Evolutionary conservation across 1,140 invertebrate species (phyloP), one percentile per base, ranked within the genome.

Genomic region (Leptestheria dahalacensis): DNA sequence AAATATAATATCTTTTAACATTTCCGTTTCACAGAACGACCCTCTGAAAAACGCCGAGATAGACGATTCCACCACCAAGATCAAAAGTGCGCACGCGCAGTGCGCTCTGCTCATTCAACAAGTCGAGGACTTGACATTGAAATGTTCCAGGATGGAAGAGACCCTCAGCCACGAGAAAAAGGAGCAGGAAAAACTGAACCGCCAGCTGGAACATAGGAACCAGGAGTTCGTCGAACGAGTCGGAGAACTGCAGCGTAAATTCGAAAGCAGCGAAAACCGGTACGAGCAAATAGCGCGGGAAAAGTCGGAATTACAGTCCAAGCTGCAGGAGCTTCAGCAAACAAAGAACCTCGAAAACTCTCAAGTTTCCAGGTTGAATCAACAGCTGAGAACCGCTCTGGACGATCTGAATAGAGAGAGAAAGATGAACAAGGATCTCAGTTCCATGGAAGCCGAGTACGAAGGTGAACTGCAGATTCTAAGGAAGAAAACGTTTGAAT

Each of bases 381-480:
- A 10, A 33, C 41, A n/a, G 25, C 25, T n/a, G 15, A 49, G 11
- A 18, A 47, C 57, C n/a, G 41, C n/a, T n/a, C n/a, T 18, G 15
- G 49, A 52, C 18, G 56, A 64, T 33, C 53, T 59, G 28, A 49
- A 61, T 3, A 46, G 56, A 15, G 56, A 66, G 57, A 25, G 62
- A 11, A 57, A 53, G 23, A 10, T 53, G 9, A 61, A 66, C 15
- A 51, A 65, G 20, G 59, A 51, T 11, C 20, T 64, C 25, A 69
- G 66, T 26, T 64, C 66, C 21, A 60, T 64, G n/a, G 65, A 66
- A 33, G 67, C 33, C 6, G 33, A 41, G 15, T 41, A 41, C 33
- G 33, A 41, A 41, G 15, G 6, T 15, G 65, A 29, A 66, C 68
- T 48, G 49, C 68, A 15, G 57, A 61, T 21, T 65, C 67, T 29